These are phyloP conservation scores for Phyllopteryx taeniolatus DNA, from an alignment of 2,113 vertebrate genomes.

Conservation along the genomic window DNA sequence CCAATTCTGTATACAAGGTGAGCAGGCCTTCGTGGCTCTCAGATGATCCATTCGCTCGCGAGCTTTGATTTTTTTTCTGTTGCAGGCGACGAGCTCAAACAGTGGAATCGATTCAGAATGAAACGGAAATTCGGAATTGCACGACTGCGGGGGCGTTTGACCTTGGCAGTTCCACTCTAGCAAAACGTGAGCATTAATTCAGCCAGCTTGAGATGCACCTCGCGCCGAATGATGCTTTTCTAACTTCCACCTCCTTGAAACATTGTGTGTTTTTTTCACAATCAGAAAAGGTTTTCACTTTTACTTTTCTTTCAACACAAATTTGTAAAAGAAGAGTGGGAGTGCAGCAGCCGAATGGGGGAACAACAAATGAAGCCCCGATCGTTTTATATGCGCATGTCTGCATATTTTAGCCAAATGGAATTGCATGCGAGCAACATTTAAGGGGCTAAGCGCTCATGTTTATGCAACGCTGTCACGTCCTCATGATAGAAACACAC, in stretches of 20 bases:
- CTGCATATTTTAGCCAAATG: conserved; percentile 49
- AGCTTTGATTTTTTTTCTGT: too few species aligned
- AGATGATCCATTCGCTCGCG: too few species aligned
- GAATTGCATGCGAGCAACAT: conserved; percentile 41
- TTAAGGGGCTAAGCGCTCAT: conserved; percentile 47
- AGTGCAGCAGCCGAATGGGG: conserved; percentile 23
- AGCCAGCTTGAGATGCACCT: neutral
- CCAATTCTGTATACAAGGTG: too few species aligned
- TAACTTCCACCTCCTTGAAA: neutral
- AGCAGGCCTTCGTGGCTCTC: too few species aligned
- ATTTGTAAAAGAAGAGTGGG: conserved; percentile 19
- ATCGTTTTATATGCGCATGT: conserved; percentile 33
- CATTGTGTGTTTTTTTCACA: neutral
- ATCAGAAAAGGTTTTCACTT: neutral
- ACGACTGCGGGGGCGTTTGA: neutral
- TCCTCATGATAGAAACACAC: conserved; percentile 35
- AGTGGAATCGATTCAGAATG: neutral
- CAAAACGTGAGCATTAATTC: neutral
- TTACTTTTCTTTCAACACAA: conserved; percentile 19
- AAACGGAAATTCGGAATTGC: neutral
- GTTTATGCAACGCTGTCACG: conserved; percentile 33
- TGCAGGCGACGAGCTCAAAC: too few species aligned
- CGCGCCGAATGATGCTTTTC: neutral
- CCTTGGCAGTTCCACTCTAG: neutral
- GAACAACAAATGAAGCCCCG: conserved; percentile 35